Base-by-base conservation (phyloP, 23 tunicate species). In the Aplidium turbinatum region DNA sequence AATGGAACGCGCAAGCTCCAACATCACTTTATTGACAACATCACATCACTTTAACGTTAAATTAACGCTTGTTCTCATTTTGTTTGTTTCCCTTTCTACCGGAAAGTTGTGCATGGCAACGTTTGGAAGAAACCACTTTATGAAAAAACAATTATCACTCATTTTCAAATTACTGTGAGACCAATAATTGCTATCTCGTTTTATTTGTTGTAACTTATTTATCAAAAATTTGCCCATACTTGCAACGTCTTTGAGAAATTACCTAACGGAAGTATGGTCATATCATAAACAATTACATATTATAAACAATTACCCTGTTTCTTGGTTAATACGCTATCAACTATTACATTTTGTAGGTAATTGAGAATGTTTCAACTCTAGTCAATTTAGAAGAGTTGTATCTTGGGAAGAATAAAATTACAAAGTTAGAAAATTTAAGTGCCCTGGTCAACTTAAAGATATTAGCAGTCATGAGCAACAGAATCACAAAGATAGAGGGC, bases 371-470 rank as follows among this genome's bases (percentile, higher is more conserved):
- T 34, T 93, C 85, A 2, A 21, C 77, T 11, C 82, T 85, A 1
- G 36, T 62, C 6, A 76, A 80, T n/a, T 56, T 93, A 1, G 78
- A 82, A 54, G 93, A 93, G 40, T 68, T 94, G 45, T 86, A 86
- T 71, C 71, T 86, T 26, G 99, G 99, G 33, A 94, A 94, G 35
- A 94, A 94, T 73, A 94, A 94, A 73, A 82, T 94, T 29, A 68
- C 85, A 24, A 77, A 78, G 28, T 87, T 94, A 7, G 56, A 35
- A 3, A 87, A 87, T 66, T 63, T 94, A 0, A 27, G 35, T 25
- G 2, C 34, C 3, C 78, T 82, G 29, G 55, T 73, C 33, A 82
- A 87, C 32, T 78, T 94, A 3, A 77, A 52, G 27, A 70, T 94
- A 18, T 55, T 94, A 0, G 99, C 93, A 0, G 25, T 94, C 9